A percentile compares a stretch with the other conserved stretches of the same genome.
Evolutionary conservation across 2,797 vertebrate species (phyloP).

Genomic region (Paratrypauchen microcephalus): DNA sequence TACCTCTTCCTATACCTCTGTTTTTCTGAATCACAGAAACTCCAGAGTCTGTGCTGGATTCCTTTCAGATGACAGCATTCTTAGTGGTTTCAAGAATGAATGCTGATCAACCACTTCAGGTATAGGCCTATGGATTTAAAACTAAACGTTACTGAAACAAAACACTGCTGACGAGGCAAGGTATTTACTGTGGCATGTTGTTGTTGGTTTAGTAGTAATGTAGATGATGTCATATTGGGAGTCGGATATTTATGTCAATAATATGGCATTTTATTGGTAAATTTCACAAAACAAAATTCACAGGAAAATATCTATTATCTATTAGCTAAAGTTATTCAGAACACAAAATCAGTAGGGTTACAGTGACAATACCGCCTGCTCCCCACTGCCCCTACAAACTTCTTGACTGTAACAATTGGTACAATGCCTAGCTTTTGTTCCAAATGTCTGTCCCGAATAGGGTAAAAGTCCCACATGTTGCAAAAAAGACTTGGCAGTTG

Average conservation of each 20-base stretch:
- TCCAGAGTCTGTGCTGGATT: conserved; percentile 10
- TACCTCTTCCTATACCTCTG: not conserved
- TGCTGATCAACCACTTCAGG: conserved; percentile 22
- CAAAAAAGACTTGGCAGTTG: too few relatives aligned
- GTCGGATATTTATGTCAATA: not conserved
- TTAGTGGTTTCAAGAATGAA: conserved; percentile 17
- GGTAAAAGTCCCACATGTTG: too few relatives aligned
- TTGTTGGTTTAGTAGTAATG: not conserved
- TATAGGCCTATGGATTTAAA: conserved; percentile 1
- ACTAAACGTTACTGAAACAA: not conserved
- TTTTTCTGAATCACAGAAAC: conserved; percentile 11
- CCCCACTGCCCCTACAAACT: not conserved
- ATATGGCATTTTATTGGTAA: not conserved
- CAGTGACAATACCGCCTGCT: not conserved
- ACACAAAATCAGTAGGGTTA: not conserved
- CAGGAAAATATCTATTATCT: not conserved
- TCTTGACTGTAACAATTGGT: too few relatives aligned
- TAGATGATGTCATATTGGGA: not conserved
- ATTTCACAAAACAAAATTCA: not conserved
- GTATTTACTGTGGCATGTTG: conserved; percentile 5
- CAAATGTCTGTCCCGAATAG: too few relatives aligned
- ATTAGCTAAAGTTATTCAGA: not conserved
- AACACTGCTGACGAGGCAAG: not conserved
- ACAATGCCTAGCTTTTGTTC: too few relatives aligned
- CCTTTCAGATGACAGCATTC: conserved; percentile 36